Evolutionary conservation across 1,140 invertebrate genomes (phyloP).

Genomic region (Acromyrmex charruanus): DNA sequence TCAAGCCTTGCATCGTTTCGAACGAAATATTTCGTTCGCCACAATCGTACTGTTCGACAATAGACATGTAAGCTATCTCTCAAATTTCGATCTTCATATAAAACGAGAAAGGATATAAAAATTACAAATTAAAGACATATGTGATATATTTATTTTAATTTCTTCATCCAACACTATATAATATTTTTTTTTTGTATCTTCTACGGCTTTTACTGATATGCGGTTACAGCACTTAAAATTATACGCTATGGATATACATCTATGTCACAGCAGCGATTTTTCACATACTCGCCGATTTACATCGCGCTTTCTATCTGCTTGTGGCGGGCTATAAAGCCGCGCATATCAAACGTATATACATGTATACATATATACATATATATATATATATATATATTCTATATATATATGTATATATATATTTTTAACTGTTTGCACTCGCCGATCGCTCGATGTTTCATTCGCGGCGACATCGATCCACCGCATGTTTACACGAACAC

Average conservation of each 20-base stretch:
- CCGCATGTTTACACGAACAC: constrained; percentile 71
- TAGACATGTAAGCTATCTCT: background rate
- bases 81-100: background rate
- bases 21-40: background rate
- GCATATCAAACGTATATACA: constrained; percentile 14
- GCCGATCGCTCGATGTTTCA: constrained; percentile 56
- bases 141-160: background rate
- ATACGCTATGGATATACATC: background rate
- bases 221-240: background rate
- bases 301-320: constrained; percentile 12
- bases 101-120: background rate
- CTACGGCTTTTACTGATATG: background rate
- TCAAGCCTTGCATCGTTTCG: background rate
- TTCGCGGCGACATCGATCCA: constrained; percentile 53
- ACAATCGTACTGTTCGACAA: background rate
- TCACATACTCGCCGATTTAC: constrained; percentile 10
- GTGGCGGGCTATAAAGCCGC: background rate
- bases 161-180: background rate
- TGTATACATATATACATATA: background rate
- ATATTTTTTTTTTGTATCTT: background rate
- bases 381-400: background rate
- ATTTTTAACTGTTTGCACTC: constrained; percentile 45
- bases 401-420: background rate
- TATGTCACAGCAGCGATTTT: constrained; percentile 6
- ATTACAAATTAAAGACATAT: background rate